phyloP scores from a whole-genome alignment of 2,113 vertebrate genomes.

The Ammospiza nelsoni region DNA sequence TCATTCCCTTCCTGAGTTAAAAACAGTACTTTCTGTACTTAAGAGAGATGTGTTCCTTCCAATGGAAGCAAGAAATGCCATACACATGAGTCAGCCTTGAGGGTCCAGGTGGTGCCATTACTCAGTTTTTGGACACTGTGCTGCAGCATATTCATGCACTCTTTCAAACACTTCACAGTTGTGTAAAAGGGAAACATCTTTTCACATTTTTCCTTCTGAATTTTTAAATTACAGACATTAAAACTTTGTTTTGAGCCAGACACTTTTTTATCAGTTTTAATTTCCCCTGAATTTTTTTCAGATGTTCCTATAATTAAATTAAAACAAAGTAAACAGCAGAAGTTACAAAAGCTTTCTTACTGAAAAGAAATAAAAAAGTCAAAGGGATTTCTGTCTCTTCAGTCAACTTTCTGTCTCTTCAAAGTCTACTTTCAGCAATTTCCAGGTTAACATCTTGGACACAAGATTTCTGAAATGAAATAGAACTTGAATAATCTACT shows the following conservation, averaged over 20 bases:
- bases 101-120: slow-evolving; percentile 77
- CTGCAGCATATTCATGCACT: slow-evolving; percentile 57
- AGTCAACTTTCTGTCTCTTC: neutral
- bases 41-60: slow-evolving; percentile 63
- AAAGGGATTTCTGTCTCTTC: neutral
- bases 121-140: slow-evolving; percentile 65
- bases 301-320: neutral
- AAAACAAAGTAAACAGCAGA: neutral
- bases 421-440: neutral
- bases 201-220: neutral
- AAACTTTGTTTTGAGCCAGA: neutral
- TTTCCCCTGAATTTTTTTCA: neutral
- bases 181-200: slow-evolving; percentile 29
- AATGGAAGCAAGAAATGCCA: slow-evolving; percentile 68
- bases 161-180: slow-evolving; percentile 13
- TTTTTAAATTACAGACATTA: neutral
- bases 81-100: slow-evolving; percentile 73
- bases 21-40: slow-evolving; percentile 78
- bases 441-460: neutral
- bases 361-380: neutral
- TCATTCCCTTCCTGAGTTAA: slow-evolving; percentile 68
- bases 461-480: neutral
- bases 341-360: neutral
- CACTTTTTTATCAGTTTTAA: neutral
- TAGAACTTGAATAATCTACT: neutral